Percentiles rank a stretch among this genome's conserved stretches.
These are phyloP conservation scores for Eublepharis macularius DNA, from an alignment of 2,113 vertebrate species.

Conservation along the genomic window DNA sequence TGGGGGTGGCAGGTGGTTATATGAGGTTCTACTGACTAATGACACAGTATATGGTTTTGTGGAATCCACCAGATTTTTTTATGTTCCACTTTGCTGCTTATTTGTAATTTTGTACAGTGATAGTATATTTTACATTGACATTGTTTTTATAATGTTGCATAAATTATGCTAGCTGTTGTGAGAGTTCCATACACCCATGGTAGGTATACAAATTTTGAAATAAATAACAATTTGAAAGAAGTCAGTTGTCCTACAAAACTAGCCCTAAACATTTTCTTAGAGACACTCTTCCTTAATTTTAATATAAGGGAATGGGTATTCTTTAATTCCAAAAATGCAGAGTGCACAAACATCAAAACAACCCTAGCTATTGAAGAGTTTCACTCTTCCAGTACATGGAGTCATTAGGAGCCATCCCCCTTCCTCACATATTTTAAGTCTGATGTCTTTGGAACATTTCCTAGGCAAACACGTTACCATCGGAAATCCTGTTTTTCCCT, in stretches of 20 bases:
- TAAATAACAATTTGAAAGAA: not conserved
- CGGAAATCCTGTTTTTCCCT: constrained; percentile 29
- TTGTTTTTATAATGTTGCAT: not conserved
- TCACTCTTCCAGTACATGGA: constrained; percentile 28
- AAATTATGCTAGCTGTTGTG: not conserved
- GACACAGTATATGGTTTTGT: not conserved
- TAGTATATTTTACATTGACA: not conserved
- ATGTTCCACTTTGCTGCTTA: not conserved
- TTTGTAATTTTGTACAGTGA: not conserved
- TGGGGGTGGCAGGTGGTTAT: no score
- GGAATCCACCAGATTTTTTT: not conserved
- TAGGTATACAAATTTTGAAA: not conserved
- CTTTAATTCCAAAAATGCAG: not conserved
- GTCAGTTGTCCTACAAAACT: not conserved
- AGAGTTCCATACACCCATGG: not conserved
- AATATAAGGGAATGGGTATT: not conserved
- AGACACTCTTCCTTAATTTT: not conserved
- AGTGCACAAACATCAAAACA: not conserved
- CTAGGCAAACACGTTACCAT: constrained; percentile 44
- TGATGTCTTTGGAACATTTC: constrained; percentile 47
- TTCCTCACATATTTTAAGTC: constrained; percentile 39
- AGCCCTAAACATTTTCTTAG: not conserved
- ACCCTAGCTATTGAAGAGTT: constrained; percentile 16
- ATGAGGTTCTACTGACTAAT: no score
- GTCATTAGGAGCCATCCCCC: constrained; percentile 39